Evolutionary conservation across 1,140 invertebrate species (phyloP), one percentile per base, ranked within the genome.

Genomic region (Paramacrobiotus metropolitanus): DNA sequence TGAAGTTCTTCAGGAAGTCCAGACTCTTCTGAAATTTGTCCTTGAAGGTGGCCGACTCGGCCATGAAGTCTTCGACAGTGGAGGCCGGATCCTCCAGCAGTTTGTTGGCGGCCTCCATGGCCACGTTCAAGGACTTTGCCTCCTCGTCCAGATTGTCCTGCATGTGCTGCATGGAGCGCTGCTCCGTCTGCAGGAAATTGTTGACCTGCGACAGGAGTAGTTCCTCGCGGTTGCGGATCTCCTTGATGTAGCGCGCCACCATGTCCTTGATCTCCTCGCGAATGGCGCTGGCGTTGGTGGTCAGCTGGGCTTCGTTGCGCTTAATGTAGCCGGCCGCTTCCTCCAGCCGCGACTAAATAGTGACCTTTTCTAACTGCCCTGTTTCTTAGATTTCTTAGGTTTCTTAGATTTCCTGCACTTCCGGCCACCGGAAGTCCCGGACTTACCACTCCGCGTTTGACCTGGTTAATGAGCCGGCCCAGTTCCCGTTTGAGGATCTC

Each of bases 401-500:
- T n/a, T 40, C n/a, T 40, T 40, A 9, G n/a, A 40, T 9, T 40
- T 40, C 9, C 34, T 40, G n/a, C 9, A 40, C 9, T 40, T 40
- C 34, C 9, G 34, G 9, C 9, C 34, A 40, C 34, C 9, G n/a
- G n/a, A 9, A 40, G n/a, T 40, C n/a, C 34, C n/a, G 4, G 4
- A 40, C 34, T 9, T 40, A 62, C 1, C 24, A 44, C n/a, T 20
- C 63, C 30, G 21, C 60, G 21, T 61, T 61, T 28, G 60, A 48
- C 45, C 4, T 55, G 68, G 1, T 65, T 69, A 29, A 76, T 68
- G 44, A 97, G 88, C 68, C 92, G 81, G 31, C 81, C 76, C 3
- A 98, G 92, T 79, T 97, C 93, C 60, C 89, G 78, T 62, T 90
- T 80, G 18, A 96, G 75, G 59, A 95, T 91, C 70, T 96, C 90